Base-by-base conservation (phyloP, 2,888 invertebrate genomes). In the Troides aeacus region DNA sequence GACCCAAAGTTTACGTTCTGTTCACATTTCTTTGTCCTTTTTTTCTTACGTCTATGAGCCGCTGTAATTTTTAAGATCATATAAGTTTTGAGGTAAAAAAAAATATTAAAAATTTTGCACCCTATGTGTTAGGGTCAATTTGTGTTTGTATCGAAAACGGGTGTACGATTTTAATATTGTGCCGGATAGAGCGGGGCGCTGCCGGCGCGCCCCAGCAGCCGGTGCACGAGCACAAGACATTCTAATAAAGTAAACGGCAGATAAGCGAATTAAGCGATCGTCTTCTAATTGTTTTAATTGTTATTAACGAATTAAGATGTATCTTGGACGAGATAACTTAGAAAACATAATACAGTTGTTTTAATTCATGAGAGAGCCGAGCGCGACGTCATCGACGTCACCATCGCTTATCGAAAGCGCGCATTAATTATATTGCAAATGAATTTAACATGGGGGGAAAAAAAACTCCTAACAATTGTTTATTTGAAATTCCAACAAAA, bases 401-500 rank as follows among this genome's bases (percentile, higher is more conserved):
- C 81, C 85, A 83, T 77, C 79, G 77, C 81, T 89, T 89, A 90
- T 89, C 88, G 87, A 89, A 83, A 80, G 69, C 77, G 81, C 76
- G 87, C 81, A 89, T 91, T 88, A 85, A 91, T 89, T 85, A 85
- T 84, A 84, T 84, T 84, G 82, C 81, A 82, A 86, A 88, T 86
- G 85, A 84, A 84, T 81, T 77, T 65, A 71, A 76, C 75, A 63
- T 21, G 8, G 24, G 15, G 74, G 71, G 1, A 15, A 66, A 87
- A 89, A 86, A 85, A 83, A 72, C 42, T 60, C 69, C 57, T 62
- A 69, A 83, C 87, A 88, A 89, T 89, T 90, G 89, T 90, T 86
- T 89, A 90, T 92, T 90, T 90, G 83, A 88, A 89, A 92, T 91
- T 91, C 92, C 88, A 90, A 90, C 83, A 90, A 91, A 90, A 91